phyloP scores from a whole-genome alignment of 2,888 invertebrate species.

The Saturnia pavonia region DNA sequence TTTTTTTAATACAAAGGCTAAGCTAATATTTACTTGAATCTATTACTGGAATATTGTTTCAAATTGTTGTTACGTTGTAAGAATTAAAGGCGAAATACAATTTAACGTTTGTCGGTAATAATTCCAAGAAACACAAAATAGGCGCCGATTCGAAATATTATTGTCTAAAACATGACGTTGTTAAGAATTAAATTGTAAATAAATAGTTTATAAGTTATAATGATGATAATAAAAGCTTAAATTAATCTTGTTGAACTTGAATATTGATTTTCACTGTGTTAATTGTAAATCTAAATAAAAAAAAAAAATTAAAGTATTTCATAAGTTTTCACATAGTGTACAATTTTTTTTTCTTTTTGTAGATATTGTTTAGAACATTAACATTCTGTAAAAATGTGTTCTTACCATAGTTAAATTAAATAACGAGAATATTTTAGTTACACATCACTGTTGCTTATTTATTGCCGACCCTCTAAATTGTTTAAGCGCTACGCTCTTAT shows the following conservation, averaged over 20 bases:
- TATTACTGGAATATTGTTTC: too few species aligned
- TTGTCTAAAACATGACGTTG: conserved; percentile 68
- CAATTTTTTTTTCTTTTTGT: conserved; percentile 71
- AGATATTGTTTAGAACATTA: conserved; percentile 80
- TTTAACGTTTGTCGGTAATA: conserved; percentile 30
- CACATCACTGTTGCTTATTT: conserved; percentile 67
- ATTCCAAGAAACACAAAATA: conserved; percentile 36
- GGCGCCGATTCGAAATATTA: conserved; percentile 51
- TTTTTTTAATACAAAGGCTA: too few species aligned
- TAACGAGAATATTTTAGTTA: conserved; percentile 83
- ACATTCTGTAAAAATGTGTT: conserved; percentile 83
- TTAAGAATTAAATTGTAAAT: conserved; percentile 68
- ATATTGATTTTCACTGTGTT: conserved; percentile 74
- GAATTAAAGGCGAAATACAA: neutral
- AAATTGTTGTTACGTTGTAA: neutral
- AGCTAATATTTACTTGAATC: too few species aligned
- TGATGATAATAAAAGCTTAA: conserved; percentile 63
- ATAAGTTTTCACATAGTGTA: conserved; percentile 80
- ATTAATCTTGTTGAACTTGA: conserved; percentile 79
- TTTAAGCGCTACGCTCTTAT: too few species aligned
- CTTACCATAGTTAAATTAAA: conserved; percentile 82
- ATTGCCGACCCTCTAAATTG: conserved; percentile 21
- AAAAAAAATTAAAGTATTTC: conserved; percentile 60
- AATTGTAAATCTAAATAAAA: conserved; percentile 65
- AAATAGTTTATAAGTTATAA: conserved; percentile 60